Evolutionary conservation across 2,888 invertebrate genomes (phyloP), one percentile per base, ranked within the genome.

Genomic region (Ypsolopha scabrella): DNA sequence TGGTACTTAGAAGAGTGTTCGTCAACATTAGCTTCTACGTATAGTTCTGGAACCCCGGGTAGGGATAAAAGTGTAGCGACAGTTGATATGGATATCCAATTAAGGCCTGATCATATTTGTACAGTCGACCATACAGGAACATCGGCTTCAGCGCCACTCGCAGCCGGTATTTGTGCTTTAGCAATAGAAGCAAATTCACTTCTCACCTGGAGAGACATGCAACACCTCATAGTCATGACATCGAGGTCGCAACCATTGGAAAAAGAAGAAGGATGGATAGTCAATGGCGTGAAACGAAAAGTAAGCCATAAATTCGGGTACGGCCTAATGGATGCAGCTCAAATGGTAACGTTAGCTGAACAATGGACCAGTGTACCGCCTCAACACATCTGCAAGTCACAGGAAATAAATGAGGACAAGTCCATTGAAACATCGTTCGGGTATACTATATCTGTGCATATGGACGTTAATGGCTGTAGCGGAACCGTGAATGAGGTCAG

Each of bases 1-100:
- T 99, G 99, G 99, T 99, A 99, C 79, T 90, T 99, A 64, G 99
- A 99, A 82, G 98, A 99, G 77, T 99, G 99, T 73, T 97, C 98
- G 1, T 98, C 98, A n/a, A 98, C 99, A 1, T 82, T 99, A 60
- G 98, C 99, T 2, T 95, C 98, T 13, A 99, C 99, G 0, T 99
- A 99, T 81, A 97, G 97, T 71, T 98, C 97, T 7, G 99, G 99
- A 2, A 95, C 95, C 0, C 97, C 95, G 1, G 95, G 95, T 0
- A 91, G 93, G 59, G 96, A 96, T 71, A 95, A 95, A 72, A 95
- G 95, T 69, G 95, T 96, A 1, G 94, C 95, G 6, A 96, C 96
- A 0, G 95, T 95, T 37, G 96, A 96, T 72, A 95, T 96, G 95
- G 96, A 96, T 69, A 93, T 94, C 0, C 90, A 92, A 62, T 85